Evolutionary conservation across 2,888 invertebrate species (phyloP).

Genomic region (Chelonus formosanus): DNA sequence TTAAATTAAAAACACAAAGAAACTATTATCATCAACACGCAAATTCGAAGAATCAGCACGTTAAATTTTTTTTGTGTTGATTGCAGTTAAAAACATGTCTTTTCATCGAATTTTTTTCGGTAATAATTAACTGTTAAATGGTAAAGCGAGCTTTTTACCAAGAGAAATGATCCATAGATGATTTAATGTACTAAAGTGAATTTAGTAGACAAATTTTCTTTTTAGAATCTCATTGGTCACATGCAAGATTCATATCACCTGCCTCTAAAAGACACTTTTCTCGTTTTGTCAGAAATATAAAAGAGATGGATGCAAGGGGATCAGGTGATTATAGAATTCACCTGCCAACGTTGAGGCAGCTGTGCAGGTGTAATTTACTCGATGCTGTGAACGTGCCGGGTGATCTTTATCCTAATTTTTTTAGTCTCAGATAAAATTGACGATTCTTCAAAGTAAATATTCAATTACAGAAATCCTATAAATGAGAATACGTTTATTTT

Average conservation of each 20-base stretch:
- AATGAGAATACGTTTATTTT: too few relatives aligned
- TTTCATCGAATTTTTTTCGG: too few relatives aligned
- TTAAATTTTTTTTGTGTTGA: too few relatives aligned
- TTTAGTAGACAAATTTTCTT: not conserved
- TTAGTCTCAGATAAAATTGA: slow-evolving; percentile 23
- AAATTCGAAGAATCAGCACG: too few relatives aligned
- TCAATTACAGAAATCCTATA: not conserved
- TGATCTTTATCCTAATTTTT: slow-evolving; percentile 33
- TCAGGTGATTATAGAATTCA: slow-evolving; percentile 62
- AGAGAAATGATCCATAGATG: too few relatives aligned
- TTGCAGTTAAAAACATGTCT: too few relatives aligned
- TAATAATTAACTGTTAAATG: too few relatives aligned
- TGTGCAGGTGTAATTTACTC: slow-evolving; percentile 63
- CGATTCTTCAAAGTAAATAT: not conserved
- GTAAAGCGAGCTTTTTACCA: too few relatives aligned
- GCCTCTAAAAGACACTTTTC: slow-evolving; percentile 57
- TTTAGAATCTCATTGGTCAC: slow-evolving; percentile 41
- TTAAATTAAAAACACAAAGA: too few relatives aligned
- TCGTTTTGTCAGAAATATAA: slow-evolving; percentile 21
- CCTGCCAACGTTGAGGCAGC: slow-evolving; percentile 58
- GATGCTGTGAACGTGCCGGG: slow-evolving; percentile 54
- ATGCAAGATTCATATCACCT: slow-evolving; percentile 62
- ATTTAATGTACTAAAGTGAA: too few relatives aligned
- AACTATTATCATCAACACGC: too few relatives aligned
- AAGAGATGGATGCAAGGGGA: slow-evolving; percentile 34